Conservation (phyloP, 2,113 vertebrate species). For the Platysteira castanea region DNA sequence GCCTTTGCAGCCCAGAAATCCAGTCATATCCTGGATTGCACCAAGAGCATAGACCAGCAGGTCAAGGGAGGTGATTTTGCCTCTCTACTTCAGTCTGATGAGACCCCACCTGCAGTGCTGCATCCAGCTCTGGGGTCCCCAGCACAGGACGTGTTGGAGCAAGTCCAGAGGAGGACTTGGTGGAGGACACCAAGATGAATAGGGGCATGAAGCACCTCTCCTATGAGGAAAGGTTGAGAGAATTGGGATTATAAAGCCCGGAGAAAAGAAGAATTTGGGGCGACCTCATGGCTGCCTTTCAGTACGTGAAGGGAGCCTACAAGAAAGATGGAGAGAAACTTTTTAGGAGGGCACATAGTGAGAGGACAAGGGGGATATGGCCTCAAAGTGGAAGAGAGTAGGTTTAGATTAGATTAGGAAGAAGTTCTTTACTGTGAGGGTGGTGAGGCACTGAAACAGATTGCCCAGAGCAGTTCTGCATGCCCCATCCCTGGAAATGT, state of each 20-base stretch:
- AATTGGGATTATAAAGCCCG: neutral
- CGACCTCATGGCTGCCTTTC: neutral
- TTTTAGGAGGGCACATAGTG: neutral
- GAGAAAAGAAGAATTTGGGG: neutral
- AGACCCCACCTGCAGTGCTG: neutral
- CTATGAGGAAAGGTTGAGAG: neutral
- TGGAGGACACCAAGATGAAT: neutral
- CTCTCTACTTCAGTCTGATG: neutral
- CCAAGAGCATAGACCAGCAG: neutral
- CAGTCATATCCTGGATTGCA: neutral
- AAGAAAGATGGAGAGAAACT: neutral
- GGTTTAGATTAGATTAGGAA: neutral
- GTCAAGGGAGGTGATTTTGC: neutral
- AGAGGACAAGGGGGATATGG: neutral
- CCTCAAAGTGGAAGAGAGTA: neutral
- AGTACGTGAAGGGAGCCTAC: neutral
- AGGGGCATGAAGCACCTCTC: neutral
- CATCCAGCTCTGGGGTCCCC: neutral
- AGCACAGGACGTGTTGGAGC: neutral
- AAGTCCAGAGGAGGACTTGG: neutral
- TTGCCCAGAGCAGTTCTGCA: neutral
- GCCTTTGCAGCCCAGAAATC: neutral
- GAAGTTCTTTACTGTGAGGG: neutral
- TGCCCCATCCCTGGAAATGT: neutral
- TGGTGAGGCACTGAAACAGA: neutral